phyloP scores from a whole-genome alignment of 2,797 vertebrate genomes.

The Urosaurus nigricauda region DNA sequence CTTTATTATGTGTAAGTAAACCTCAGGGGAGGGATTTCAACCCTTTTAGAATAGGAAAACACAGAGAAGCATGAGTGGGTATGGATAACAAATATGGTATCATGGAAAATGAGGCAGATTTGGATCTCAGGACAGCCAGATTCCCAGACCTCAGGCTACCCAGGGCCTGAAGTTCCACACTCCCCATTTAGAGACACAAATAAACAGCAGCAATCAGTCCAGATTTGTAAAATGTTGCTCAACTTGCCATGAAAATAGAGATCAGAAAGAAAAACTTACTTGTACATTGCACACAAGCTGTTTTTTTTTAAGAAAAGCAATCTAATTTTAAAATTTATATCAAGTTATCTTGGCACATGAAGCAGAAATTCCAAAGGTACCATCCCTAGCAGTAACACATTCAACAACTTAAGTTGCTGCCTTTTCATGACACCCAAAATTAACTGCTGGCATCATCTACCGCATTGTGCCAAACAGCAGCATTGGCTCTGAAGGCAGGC shows the following conservation, averaged over 20 bases:
- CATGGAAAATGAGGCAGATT: too few relatives aligned
- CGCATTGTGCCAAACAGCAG: background rate
- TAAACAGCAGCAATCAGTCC: background rate
- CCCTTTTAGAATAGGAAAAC: background rate
- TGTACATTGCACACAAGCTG: background rate
- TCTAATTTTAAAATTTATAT: background rate
- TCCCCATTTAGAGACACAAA: background rate
- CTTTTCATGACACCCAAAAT: background rate
- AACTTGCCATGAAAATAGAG: background rate
- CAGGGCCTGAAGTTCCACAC: too few relatives aligned
- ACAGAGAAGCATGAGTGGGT: background rate
- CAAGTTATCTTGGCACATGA: too few relatives aligned
- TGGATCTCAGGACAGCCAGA: too few relatives aligned
- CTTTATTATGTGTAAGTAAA: too few relatives aligned
- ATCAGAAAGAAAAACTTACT: background rate
- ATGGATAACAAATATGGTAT: too few relatives aligned
- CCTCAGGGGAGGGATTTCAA: too few relatives aligned
- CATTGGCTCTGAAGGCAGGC: background rate
- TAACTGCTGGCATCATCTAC: background rate
- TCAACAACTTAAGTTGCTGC: background rate
- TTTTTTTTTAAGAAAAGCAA: background rate
- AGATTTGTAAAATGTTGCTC: background rate
- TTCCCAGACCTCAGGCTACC: too few relatives aligned
- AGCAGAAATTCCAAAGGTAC: too few relatives aligned
- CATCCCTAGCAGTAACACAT: too few relatives aligned